These are phyloP conservation scores for Eolophus roseicapilla DNA, from an alignment of 2,113 vertebrate species.

Conservation along the genomic window DNA sequence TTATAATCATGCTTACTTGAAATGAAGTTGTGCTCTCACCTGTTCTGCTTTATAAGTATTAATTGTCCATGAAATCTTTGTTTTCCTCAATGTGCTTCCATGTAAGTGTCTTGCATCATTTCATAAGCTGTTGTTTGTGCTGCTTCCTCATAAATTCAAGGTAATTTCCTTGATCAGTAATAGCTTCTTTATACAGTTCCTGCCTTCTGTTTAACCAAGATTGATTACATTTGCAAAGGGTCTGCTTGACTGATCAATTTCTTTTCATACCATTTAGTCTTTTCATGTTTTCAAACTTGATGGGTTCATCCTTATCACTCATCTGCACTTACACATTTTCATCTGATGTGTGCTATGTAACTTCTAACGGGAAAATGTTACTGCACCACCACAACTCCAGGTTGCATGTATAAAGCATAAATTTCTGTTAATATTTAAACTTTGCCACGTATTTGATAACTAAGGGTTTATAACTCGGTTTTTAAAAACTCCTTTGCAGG, in stretches of 20 bases:
- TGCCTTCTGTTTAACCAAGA: not conserved
- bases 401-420: not conserved
- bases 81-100: not conserved
- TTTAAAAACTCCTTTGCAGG: not conserved
- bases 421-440: not conserved
- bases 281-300: not conserved
- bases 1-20: conserved; percentile 10
- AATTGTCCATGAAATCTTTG: not conserved
- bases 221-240: not conserved
- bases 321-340: not conserved
- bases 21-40: not conserved
- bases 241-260: not conserved
- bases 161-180: conserved; percentile 14
- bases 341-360: fast-evolving
- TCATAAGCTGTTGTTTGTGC: not conserved
- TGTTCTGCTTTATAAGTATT: not conserved
- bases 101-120: not conserved
- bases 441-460: not conserved
- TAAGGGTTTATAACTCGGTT: not conserved
- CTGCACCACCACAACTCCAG: not conserved
- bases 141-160: conserved; percentile 12
- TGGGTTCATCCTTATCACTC: not conserved
- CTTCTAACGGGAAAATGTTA: not conserved
- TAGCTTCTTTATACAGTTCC: not conserved
- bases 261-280: not conserved